These are phyloP conservation scores for Taphrorychus bicolor DNA, from an alignment of 2,888 invertebrate genomes.

Conservation along the genomic window DNA sequence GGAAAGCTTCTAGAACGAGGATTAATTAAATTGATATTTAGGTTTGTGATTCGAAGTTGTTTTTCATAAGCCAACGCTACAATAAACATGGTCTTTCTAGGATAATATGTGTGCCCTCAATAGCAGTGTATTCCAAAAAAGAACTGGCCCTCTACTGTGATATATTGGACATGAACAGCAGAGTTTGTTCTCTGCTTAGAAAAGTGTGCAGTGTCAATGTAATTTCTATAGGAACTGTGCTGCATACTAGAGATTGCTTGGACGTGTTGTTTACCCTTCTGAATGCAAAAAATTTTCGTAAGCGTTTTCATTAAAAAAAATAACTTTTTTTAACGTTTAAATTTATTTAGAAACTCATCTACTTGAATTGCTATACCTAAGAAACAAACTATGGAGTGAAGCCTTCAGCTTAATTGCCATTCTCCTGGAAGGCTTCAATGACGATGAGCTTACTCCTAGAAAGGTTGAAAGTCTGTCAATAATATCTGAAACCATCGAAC, in stretches of 20 bases:
- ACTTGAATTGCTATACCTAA: constrained; percentile 58
- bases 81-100: too few relatives aligned
- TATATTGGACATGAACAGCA: constrained; percentile 62
- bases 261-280: constrained; percentile 59
- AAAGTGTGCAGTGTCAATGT: constrained; percentile 58
- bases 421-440: constrained; percentile 12
- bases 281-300: constrained; percentile 60
- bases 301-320: constrained; percentile 56
- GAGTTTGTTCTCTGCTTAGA: constrained; percentile 60
- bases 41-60: constrained; percentile 49
- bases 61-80: too few relatives aligned
- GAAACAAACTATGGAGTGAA: constrained; percentile 62
- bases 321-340: constrained; percentile 57
- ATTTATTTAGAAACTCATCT: constrained; percentile 53
- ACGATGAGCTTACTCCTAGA: constrained; percentile 27
- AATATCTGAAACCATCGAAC: constrained; percentile 45
- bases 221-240: constrained; percentile 57
- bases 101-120: constrained; percentile 57
- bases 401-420: constrained; percentile 58
- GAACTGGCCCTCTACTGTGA: constrained; percentile 60
- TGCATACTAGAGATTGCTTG: constrained; percentile 59
- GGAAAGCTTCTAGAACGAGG: constrained; percentile 60
- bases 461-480: constrained; percentile 45
- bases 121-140: constrained; percentile 54
- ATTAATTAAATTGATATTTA: constrained; percentile 61